These are phyloP conservation scores for Philaethria dido DNA, from an alignment of 2,888 invertebrate genomes.

Conservation along the genomic window DNA sequence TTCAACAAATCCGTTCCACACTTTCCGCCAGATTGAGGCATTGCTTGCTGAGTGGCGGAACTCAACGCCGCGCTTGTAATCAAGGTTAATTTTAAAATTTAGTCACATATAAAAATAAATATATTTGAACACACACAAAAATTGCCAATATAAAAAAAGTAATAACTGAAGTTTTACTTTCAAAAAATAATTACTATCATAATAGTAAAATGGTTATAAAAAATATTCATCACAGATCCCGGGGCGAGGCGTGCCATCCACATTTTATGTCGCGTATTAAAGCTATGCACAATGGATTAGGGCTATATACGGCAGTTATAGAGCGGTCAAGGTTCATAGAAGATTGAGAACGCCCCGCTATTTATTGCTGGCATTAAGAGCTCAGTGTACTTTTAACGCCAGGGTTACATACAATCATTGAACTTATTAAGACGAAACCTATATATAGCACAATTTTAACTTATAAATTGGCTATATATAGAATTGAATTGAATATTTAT, in stretches of 20 bases:
- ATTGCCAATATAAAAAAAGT: constrained; percentile 15
- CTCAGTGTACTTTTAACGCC: constrained; percentile 32
- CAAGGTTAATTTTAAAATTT: not conserved
- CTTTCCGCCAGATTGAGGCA: too few relatives aligned
- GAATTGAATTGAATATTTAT: too few relatives aligned
- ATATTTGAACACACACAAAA: not conserved
- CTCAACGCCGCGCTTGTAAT: too few relatives aligned
- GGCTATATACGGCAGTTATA: constrained; percentile 33
- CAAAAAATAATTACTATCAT: constrained; percentile 37
- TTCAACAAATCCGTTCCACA: too few relatives aligned
- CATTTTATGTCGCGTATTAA: constrained; percentile 42
- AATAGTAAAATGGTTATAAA: constrained; percentile 41
- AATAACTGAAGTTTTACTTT: constrained; percentile 28
- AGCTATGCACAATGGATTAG: constrained; percentile 42
- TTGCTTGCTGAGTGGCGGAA: too few relatives aligned
- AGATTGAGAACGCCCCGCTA: constrained; percentile 37
- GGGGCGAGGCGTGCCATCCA: constrained; percentile 35
- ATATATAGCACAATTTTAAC: not conserved
- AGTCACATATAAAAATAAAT: not conserved
- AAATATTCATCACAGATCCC: constrained; percentile 39
- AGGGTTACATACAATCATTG: constrained; percentile 22
- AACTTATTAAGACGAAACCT: constrained; percentile 7
- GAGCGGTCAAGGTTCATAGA: constrained; percentile 40
- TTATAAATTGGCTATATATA: too few relatives aligned
- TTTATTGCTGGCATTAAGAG: constrained; percentile 39